Base-by-base conservation (phyloP, 37 sponge, comb jelly and placozoan species). In the Agelas oroides region DNA sequence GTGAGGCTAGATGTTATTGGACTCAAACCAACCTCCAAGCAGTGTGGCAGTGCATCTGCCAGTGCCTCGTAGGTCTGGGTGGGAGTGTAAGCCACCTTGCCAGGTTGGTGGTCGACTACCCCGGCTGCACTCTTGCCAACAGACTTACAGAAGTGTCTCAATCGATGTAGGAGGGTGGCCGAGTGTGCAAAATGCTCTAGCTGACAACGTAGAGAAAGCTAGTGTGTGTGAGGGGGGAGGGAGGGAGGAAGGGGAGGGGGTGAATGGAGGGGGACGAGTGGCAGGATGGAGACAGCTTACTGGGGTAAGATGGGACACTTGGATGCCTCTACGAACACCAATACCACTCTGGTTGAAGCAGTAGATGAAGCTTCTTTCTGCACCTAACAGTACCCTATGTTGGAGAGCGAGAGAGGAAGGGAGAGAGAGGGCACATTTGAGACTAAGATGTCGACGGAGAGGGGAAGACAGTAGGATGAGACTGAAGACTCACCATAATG, bases 261-360 rank as follows among this genome's bases (percentile, higher is more conserved):
- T 54, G 53, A 18, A 12, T 28, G 54, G 2, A 28, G 1, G 82
- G 34, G 60, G 1, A 32, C 17, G 59, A 24, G 59, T 12, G 67
- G 6, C 2, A 20, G 59, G 20, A 74, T 13, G 24, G 5, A 53
- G 23, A 3, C n/a, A 20, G 65, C 78, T 82, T 37, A 89, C 89
- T 31, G 65, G 89, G 23, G 89, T 89, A 25, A 89, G 77, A 34
- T 83, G 78, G 32, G 58, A 70, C 21, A 89, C 70, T 31, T 77
- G 78, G 17, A 89, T 55, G 5, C 33, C 77, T 34, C 30, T 40
- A 0, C 76, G 56, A 14, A 77, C 62, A 20, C 31, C 31, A 24
- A 83, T 40, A 17, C 61, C 24, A 8, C 35, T 58, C 8, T 60
- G 55, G 56, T 37, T 38, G 33, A 83, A 30, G 32, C 19, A 5